These are phyloP conservation scores for Eulacestoma nigropectus DNA, from an alignment of 2,113 vertebrate species.

Conservation along the genomic window DNA sequence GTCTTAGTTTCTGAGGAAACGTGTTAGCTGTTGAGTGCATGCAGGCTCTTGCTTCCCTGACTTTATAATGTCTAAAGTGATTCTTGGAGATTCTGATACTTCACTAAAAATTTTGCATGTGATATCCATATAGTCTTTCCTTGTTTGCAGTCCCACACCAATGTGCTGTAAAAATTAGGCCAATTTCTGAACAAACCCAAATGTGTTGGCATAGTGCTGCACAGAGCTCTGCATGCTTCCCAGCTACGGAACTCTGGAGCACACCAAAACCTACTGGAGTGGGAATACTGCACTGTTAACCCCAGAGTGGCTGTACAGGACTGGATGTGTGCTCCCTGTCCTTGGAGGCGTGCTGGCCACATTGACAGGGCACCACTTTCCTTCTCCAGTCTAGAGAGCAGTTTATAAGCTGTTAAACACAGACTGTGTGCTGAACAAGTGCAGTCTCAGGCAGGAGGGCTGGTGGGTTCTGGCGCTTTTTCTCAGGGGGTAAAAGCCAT, in stretches of 20 bases:
- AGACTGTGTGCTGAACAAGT: not conserved
- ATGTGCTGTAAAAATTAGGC: not conserved
- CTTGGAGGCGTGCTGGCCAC: not conserved
- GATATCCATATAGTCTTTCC: not conserved
- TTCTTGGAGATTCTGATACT: not conserved
- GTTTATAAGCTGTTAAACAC: not conserved
- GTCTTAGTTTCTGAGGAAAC: not conserved
- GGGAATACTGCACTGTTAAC: not conserved
- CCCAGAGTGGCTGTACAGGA: not conserved
- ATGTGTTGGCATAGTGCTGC: not conserved
- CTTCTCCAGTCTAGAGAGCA: not conserved
- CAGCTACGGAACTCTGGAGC: not conserved
- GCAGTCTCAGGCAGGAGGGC: not conserved
- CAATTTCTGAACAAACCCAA: constrained; percentile 51
- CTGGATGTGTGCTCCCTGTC: not conserved
- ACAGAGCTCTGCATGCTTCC: not conserved
- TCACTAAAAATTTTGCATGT: not conserved
- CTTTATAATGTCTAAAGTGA: not conserved
- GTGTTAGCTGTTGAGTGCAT: not conserved
- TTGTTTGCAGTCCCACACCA: not conserved
- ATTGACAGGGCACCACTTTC: not conserved
- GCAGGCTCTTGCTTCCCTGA: not conserved
- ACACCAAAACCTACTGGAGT: not conserved
- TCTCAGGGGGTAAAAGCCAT: not conserved
- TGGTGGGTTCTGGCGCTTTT: not conserved